These are phyloP conservation scores for Pangasius macronema DNA, from an alignment of 2,797 vertebrate species.

Conservation along the genomic window DNA sequence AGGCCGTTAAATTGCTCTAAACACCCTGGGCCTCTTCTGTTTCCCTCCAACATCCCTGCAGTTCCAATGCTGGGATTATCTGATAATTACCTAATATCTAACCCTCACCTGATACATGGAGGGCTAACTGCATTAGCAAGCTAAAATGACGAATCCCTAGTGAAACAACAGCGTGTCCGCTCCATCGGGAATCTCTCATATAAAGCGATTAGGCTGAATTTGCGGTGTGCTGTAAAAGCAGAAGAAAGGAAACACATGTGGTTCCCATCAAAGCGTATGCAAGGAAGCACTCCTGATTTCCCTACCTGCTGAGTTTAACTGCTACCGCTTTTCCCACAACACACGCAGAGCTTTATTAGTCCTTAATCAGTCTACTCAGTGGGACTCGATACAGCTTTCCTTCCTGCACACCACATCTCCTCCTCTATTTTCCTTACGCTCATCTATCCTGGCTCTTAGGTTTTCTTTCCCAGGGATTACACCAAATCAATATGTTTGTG, in stretches of 20 bases:
- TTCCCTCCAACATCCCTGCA: not conserved
- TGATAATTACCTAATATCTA: not conserved
- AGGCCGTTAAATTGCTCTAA: too few species aligned
- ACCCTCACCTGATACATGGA: constrained; percentile 1
- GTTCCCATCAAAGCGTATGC: constrained; percentile 41
- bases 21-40: not conserved
- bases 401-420: constrained; percentile 14
- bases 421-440: not conserved
- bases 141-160: not conserved
- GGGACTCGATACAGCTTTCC: constrained; percentile 32
- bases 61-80: not conserved
- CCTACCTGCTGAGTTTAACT: constrained; percentile 71
- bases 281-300: constrained; percentile 59
- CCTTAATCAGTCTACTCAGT: constrained; percentile 65
- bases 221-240: constrained; percentile 27
- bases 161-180: constrained; percentile 9
- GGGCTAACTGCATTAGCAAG: constrained; percentile 7
- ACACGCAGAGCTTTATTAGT: constrained; percentile 64
- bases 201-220: constrained; percentile 28
- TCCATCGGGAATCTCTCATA: constrained; percentile 19
- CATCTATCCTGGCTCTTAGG: constrained; percentile 1
- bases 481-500: constrained; percentile 44
- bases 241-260: constrained; percentile 41
- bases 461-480: constrained; percentile 18
- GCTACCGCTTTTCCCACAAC: constrained; percentile 61